Evolutionary conservation across 2,797 vertebrate genomes (phyloP).

Genomic region (Bovichtus variegatus): DNA sequence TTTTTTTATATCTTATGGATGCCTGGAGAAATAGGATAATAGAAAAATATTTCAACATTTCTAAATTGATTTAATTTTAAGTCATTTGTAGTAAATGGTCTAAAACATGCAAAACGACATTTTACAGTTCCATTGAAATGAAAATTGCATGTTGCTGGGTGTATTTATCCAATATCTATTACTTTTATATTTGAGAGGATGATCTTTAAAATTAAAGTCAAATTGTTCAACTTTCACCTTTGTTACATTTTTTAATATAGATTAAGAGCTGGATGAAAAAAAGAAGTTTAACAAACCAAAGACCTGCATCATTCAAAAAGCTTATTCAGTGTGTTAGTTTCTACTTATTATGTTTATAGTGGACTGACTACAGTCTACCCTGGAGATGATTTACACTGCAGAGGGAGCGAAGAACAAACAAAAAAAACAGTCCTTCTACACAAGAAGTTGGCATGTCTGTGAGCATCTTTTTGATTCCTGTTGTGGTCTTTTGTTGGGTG

Average conservation of each 20-base stretch:
- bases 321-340: not conserved
- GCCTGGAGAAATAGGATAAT: too few relatives aligned
- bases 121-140: not conserved
- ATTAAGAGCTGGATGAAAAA: not conserved
- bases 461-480: not conserved
- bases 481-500: accelerated
- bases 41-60: too few relatives aligned
- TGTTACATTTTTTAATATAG: not conserved
- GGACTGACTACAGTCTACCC: not conserved
- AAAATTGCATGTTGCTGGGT: not conserved
- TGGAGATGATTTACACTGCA: not conserved
- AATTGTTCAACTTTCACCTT: not conserved
- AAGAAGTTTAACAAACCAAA: not conserved
- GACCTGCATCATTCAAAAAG: not conserved
- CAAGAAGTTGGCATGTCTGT: not conserved
- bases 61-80: not conserved
- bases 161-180: not conserved
- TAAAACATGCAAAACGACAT: not conserved
- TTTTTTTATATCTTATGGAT: not conserved
- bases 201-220: too few relatives aligned
- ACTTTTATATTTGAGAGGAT: not conserved
- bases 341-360: not conserved
- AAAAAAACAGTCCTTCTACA: not conserved
- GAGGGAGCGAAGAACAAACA: too few relatives aligned
- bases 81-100: not conserved